Conservation (phyloP, 2,113 vertebrate genomes). For the Neomonachus schauinslandi region DNA sequence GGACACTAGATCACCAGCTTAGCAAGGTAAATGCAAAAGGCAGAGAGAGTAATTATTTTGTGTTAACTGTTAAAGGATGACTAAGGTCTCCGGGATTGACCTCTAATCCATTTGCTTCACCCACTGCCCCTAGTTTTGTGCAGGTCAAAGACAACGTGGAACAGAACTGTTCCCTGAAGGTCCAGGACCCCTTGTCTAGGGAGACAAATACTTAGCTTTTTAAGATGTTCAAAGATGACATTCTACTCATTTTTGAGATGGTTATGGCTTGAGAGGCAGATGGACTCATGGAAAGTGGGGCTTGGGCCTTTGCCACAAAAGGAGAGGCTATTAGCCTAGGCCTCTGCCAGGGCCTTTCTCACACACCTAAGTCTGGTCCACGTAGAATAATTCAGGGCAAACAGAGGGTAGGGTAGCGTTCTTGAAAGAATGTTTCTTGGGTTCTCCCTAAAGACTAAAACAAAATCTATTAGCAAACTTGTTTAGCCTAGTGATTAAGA, state of each 20-base stretch:
- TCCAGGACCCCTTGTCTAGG: not conserved
- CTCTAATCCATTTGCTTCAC: not conserved
- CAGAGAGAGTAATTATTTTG: conserved; percentile 35
- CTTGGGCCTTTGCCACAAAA: not conserved
- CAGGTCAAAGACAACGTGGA: not conserved
- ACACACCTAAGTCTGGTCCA: not conserved
- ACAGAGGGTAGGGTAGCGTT: not conserved
- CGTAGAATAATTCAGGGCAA: conserved; percentile 1
- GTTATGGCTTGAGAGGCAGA: not conserved
- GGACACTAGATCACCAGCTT: not conserved
- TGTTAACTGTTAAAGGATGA: conserved; percentile 33
- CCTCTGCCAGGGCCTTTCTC: not conserved
- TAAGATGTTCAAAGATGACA: not conserved
- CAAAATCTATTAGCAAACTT: not conserved
- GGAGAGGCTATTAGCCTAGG: not conserved
- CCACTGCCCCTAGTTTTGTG: not conserved
- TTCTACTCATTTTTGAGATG: not conserved
- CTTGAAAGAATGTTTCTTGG: not conserved
- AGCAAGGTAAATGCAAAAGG: conserved; percentile 55
- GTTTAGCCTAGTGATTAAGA: not conserved
- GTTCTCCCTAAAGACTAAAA: conserved; percentile 20
- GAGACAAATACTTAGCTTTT: not conserved
- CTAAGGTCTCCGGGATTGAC: conserved; percentile 33
- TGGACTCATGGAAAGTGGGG: not conserved
- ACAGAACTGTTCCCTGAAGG: not conserved